These are phyloP conservation scores for Gnatocerus cornutus DNA, from an alignment of 2,888 invertebrate genomes.

Conservation along the genomic window DNA sequence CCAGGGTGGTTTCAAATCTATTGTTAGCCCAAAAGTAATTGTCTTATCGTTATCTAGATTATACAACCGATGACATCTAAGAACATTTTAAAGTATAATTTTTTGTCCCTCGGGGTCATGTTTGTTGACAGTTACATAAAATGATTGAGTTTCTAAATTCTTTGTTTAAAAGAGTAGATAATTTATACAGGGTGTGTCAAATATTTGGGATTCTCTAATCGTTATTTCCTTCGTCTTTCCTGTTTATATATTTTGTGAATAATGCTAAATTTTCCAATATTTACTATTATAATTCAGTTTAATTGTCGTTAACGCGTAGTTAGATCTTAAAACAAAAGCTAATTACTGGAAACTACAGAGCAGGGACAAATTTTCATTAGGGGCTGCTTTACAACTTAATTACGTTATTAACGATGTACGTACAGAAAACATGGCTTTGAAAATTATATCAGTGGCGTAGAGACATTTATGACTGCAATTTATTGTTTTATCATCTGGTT, in stretches of 20 bases:
- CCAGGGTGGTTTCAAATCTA: constrained; percentile 30
- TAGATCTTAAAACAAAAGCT: too few relatives aligned
- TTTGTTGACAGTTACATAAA: constrained; percentile 3
- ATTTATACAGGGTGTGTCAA: constrained; percentile 8
- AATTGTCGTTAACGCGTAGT: not conserved
- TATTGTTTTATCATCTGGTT: too few relatives aligned
- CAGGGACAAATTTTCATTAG: too few relatives aligned
- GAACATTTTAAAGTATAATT: not conserved
- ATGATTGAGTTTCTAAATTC: constrained; percentile 2
- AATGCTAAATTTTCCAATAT: not conserved
- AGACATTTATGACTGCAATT: too few relatives aligned
- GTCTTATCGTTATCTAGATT: constrained; percentile 26
- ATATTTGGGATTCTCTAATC: constrained; percentile 1
- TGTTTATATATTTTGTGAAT: not conserved
- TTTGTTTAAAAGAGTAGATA: not conserved
- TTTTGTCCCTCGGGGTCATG: constrained; percentile 1
- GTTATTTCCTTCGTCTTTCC: not conserved
- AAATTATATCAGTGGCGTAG: too few relatives aligned
- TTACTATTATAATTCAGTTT: not conserved
- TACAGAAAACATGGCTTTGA: too few relatives aligned
- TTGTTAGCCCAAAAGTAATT: constrained; percentile 17
- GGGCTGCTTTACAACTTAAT: too few relatives aligned
- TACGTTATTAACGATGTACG: too few relatives aligned
- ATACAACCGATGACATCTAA: constrained; percentile 3
- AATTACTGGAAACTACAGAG: too few relatives aligned